Evolutionary conservation across 2,888 invertebrate genomes (phyloP).

Genomic region (Epirrhoe tristata): DNA sequence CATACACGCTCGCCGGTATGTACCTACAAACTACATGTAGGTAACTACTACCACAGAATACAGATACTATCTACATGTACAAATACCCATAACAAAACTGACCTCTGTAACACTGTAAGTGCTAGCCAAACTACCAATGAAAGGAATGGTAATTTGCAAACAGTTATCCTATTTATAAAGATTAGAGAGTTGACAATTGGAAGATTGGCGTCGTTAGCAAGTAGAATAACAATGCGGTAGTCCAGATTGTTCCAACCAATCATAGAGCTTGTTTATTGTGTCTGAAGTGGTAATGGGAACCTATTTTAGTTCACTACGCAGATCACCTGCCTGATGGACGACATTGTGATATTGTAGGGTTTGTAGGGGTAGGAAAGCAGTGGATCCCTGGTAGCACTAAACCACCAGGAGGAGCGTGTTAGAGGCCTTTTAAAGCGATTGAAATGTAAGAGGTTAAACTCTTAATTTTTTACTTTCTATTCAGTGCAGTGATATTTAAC

Average conservation of each 20-base stretch:
- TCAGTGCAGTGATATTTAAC: not conserved
- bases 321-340: too few species aligned
- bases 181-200: conserved; percentile 75
- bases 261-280: not conserved
- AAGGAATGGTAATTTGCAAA: conserved; percentile 63
- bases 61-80: not conserved
- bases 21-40: too few species aligned
- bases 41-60: too few species aligned
- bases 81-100: conserved; percentile 2
- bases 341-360: too few species aligned
- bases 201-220: conserved; percentile 66
- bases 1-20: too few species aligned
- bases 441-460: too few species aligned
- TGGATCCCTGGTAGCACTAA: too few species aligned
- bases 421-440: too few species aligned
- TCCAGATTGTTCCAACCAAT: conserved; percentile 22
- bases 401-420: too few species aligned
- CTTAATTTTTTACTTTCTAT: too few species aligned
- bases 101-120: not conserved
- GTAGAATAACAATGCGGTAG: conserved; percentile 21
- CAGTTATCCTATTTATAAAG: conserved; percentile 71
- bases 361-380: too few species aligned
- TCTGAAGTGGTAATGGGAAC: not conserved
- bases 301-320: not conserved
- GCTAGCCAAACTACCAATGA: conserved; percentile 2